These are phyloP conservation scores for Salpingus planirostris DNA, from an alignment of 2,888 invertebrate species.

Conservation along the genomic window DNA sequence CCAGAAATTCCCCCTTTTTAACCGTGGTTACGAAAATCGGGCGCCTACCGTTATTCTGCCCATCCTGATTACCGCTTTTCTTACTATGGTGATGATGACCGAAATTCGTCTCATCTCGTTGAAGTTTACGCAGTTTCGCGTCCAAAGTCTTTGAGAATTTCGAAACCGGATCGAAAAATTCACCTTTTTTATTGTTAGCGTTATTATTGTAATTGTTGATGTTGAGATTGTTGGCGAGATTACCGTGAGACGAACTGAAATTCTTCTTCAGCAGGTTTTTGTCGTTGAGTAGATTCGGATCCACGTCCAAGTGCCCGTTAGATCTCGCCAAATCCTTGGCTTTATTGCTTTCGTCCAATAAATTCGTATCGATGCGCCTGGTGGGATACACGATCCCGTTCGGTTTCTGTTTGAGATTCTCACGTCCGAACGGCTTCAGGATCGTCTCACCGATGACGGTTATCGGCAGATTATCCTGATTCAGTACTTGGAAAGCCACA, in stretches of 20 bases:
- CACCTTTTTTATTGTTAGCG: too few relatives aligned
- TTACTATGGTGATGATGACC: constrained; percentile 8
- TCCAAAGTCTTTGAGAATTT: constrained; percentile 64
- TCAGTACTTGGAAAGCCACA: constrained; percentile 39
- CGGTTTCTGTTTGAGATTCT: constrained; percentile 39
- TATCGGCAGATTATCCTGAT: constrained; percentile 39
- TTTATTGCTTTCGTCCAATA: constrained; percentile 30
- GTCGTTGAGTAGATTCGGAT: constrained; percentile 23
- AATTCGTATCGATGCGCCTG: constrained; percentile 35
- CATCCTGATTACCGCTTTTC: constrained; percentile 11
- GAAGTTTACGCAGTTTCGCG: constrained; percentile 59
- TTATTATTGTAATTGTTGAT: too few relatives aligned
- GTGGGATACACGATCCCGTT: constrained; percentile 50
- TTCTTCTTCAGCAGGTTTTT: constrained; percentile 29
- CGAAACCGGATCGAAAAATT: too few relatives aligned
- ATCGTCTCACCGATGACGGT: constrained; percentile 33
- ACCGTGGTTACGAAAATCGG: constrained; percentile 78
- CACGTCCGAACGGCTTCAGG: constrained; percentile 38
- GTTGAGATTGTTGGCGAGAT: constrained; percentile 30
- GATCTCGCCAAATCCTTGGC: constrained; percentile 33
- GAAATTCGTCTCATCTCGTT: constrained; percentile 48
- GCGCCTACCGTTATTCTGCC: constrained; percentile 28
- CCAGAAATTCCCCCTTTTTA: constrained; percentile 66
- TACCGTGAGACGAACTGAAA: constrained; percentile 42
- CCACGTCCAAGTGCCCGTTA: constrained; percentile 29